These are phyloP conservation scores for Tipula confusa DNA, from an alignment of 2,888 invertebrate genomes.

Conservation along the genomic window DNA sequence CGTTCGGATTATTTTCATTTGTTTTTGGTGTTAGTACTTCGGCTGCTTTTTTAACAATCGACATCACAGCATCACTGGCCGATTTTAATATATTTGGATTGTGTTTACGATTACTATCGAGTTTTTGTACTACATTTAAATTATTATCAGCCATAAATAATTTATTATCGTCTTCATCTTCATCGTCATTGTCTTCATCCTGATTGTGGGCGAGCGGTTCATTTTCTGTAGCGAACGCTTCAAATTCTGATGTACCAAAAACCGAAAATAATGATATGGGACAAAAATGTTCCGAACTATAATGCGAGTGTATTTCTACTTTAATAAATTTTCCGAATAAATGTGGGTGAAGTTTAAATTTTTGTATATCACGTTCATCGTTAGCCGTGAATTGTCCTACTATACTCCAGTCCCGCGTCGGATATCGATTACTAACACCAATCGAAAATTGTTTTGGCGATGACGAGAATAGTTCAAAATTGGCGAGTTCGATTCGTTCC, in stretches of 20 bases:
- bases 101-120: slow-evolving; percentile 50
- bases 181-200: slow-evolving; percentile 58
- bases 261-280: slow-evolving; percentile 93
- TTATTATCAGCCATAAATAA: background rate
- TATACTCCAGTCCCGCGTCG: slow-evolving; percentile 85
- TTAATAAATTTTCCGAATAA: slow-evolving; percentile 85
- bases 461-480: slow-evolving; percentile 96
- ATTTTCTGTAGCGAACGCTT: slow-evolving; percentile 79
- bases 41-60: slow-evolving; percentile 88
- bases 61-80: slow-evolving; percentile 85
- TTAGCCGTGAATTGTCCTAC: slow-evolving; percentile 84
- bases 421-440: slow-evolving; percentile 82
- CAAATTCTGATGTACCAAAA: slow-evolving; percentile 89
- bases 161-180: slow-evolving; percentile 56
- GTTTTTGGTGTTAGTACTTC: slow-evolving; percentile 54
- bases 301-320: slow-evolving; percentile 88
- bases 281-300: slow-evolving; percentile 96
- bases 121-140: background rate
- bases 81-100: slow-evolving; percentile 71
- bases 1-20: background rate
- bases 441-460: slow-evolving; percentile 89
- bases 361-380: slow-evolving; percentile 82
- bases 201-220: slow-evolving; percentile 60
- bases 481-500: slow-evolving; percentile 90
- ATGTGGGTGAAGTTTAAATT: slow-evolving; percentile 74